Base-by-base conservation (phyloP, 2,113 vertebrate genomes). In the Mormyrus lacerda region DNA sequence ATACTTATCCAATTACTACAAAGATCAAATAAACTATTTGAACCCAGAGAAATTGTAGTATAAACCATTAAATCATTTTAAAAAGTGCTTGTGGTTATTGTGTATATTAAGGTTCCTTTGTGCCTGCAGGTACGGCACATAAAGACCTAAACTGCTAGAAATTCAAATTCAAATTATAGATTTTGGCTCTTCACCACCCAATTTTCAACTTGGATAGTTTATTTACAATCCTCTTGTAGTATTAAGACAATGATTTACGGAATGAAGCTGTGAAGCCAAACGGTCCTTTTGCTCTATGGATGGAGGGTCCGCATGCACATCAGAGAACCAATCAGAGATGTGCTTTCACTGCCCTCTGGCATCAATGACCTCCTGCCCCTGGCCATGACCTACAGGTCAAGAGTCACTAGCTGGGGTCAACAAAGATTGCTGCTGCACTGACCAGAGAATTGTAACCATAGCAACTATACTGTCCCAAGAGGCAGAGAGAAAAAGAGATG, bases 371-470 rank as follows among this genome's bases (percentile, higher is more conserved):
- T 94, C 90, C 92, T 92, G 94, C 92, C 94, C 91, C 95, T 94
- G 94, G 94, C 94, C 92, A 89, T 95, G 94, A 94, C 94, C 95
- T 93, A 93, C 92, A 94, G 93, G 94, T 95, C 94, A 96, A 82
- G 94, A 95, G 94, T 96, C 94, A 93, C 89, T 88, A 91, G 91
- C 89, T 89, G 90, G 92, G 94, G 94, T 95, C 94, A 94, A 89
- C 73, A 90, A 87, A 89, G 94, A 94, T 93, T 93, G 92, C 92
- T 89, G 90, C 91, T 91, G 92, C 90, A 91, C 92, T 93, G 91
- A 90, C 89, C 92, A 88, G 90, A 91, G 94, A 92, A 92, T 92
- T 65, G 91, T 96, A 88, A 47, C 94, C 93, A 96, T 95, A 93
- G 94, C 89, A 95, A 96, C 95, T 24, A 86, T 89, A 53, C 51